Conservation (phyloP, 37 sponge, comb jelly and placozoan genomes). For the Hexactinellida sp. region DNA sequence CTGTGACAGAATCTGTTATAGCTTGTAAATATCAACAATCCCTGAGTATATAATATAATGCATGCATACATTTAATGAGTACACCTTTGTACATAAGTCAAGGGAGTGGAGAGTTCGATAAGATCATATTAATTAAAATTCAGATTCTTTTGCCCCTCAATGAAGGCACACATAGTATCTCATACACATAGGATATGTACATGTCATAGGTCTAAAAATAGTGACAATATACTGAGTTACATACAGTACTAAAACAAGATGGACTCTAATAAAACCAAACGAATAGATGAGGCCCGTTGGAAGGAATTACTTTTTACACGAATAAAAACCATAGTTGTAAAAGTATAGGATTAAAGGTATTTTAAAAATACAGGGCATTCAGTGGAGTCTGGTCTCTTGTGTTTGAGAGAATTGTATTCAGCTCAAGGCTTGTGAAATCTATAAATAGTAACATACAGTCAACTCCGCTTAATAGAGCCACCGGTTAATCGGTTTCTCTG, state of each 20-base stretch:
- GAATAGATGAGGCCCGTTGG: constrained; percentile 7
- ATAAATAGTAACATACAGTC: too few species aligned
- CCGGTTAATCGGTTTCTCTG: too few species aligned
- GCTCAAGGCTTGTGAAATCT: neutral
- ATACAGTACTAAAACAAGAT: neutral
- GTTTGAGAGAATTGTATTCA: neutral
- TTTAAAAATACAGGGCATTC: neutral
- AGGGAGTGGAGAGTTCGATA: neutral
- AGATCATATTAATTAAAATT: neutral
- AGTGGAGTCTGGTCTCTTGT: neutral
- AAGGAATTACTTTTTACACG: constrained; percentile 10
- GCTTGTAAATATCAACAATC: neutral
- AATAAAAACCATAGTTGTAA: constrained; percentile 8
- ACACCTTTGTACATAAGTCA: neutral
- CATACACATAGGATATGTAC: neutral
- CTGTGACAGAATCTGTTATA: neutral
- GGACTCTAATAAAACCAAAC: constrained; percentile 5
- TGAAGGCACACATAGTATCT: too few species aligned
- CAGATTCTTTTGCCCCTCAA: too few species aligned
- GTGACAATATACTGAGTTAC: neutral
- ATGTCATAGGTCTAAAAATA: neutral
- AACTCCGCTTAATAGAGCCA: too few species aligned
- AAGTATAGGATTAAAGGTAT: constrained; percentile 9
- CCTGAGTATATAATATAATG: neutral
- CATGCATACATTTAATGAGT: neutral